Evolutionary conservation across 2,888 invertebrate genomes (phyloP).

Genomic region (Zaprionus obscuricornis): DNA sequence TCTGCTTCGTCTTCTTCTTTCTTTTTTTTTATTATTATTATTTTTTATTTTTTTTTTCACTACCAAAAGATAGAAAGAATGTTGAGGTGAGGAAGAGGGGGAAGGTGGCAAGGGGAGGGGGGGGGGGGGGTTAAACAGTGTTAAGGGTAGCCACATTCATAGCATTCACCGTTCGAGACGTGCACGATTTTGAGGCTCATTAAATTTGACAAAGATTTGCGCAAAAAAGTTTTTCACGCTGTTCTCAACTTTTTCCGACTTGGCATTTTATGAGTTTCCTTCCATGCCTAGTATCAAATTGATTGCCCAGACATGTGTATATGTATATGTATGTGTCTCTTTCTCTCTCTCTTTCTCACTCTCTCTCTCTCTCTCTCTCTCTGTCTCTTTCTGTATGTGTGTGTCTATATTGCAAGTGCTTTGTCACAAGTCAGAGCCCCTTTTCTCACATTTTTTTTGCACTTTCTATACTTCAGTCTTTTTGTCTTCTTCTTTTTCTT

Average conservation of each 20-base stretch:
- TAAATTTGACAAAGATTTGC: constrained; percentile 76
- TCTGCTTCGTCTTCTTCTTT: no score
- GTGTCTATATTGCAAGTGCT: constrained; percentile 46
- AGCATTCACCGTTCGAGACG: constrained; percentile 5
- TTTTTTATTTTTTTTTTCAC: no score
- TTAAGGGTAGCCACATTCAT: constrained; percentile 13
- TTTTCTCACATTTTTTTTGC: neutral
- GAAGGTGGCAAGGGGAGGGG: neutral
- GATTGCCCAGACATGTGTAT: constrained; percentile 50
- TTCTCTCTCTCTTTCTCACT: neutral
- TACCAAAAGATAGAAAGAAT: constrained; percentile 19
- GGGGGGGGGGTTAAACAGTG: neutral
- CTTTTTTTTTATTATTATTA: no score
- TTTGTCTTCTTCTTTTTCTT: no score
- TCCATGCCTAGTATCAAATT: constrained; percentile 56
- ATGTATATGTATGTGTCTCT: neutral
- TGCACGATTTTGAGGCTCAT: constrained; percentile 71
- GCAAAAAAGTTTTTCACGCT: constrained; percentile 51
- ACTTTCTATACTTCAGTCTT: no score
- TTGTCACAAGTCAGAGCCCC: constrained; percentile 46
- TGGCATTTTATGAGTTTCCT: constrained; percentile 60
- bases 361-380: constrained; percentile 4
- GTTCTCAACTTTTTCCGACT: constrained; percentile 48
- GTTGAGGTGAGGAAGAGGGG: neutral
- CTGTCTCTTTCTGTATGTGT: neutral